Evolutionary conservation across 2,888 invertebrate species (phyloP).

Genomic region (Kryphioiulus occultus): DNA sequence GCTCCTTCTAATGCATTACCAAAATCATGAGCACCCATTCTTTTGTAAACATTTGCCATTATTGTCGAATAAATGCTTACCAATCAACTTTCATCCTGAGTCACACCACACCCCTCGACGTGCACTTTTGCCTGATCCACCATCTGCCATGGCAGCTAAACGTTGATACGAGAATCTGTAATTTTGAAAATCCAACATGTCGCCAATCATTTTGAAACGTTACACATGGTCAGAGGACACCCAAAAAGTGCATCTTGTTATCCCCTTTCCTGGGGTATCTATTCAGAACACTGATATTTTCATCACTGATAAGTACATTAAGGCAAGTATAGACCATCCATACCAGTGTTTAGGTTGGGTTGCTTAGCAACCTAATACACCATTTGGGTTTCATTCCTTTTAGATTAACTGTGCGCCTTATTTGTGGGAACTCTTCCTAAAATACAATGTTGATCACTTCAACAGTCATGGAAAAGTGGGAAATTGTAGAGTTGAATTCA

Average conservation of each 20-base stretch:
- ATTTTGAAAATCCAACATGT: background rate
- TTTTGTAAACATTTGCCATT: background rate
- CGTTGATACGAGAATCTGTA: background rate
- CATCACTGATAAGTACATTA: slow-evolving; percentile 46
- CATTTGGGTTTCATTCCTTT: slow-evolving; percentile 21
- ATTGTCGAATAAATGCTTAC: background rate
- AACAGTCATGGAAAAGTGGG: slow-evolving; percentile 13
- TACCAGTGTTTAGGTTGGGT: background rate
- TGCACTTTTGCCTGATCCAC: background rate
- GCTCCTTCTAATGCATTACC: slow-evolving; percentile 48
- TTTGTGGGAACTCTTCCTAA: slow-evolving; percentile 48
- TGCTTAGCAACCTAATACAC: slow-evolving; percentile 46
- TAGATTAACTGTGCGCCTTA: slow-evolving; percentile 41
- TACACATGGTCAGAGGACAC: slow-evolving; percentile 78
- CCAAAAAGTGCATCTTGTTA: slow-evolving; percentile 69
- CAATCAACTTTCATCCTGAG: background rate
- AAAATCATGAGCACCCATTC: slow-evolving; percentile 49
- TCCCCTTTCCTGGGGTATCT: slow-evolving; percentile 65
- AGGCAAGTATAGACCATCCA: background rate
- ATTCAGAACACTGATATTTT: slow-evolving; percentile 33
- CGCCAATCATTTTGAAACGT: slow-evolving; percentile 77
- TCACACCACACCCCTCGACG: background rate
- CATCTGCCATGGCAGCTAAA: background rate
- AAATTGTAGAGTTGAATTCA: background rate
- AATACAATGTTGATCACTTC: background rate